Base-by-base conservation (phyloP, 1,140 invertebrate species). In the Diprion similis region DNA sequence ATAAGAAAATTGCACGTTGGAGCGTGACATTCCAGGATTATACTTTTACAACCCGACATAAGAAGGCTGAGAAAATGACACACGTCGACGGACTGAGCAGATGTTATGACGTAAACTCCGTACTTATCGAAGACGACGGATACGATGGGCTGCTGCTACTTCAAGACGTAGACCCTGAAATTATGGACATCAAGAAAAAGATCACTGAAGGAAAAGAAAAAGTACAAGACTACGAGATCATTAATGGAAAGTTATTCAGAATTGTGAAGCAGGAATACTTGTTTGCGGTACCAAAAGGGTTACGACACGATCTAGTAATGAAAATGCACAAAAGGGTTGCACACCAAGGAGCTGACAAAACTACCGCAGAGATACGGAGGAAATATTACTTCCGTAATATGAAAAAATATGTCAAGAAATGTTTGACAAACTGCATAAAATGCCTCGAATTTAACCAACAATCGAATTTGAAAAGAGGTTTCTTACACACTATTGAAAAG, bases 1-100 rank as follows among this genome's bases (percentile, higher is more conserved):
- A 73, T 0, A 78, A 79, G 67, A 47, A 84, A 71, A 73, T 89
- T 11, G 80, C 79, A 1, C 71, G 85, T 66, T 89, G 86, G 87
- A 67, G 73, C 17, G 48, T 83, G n/a, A 45, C 74, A 65, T 66
- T 86, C 8, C 83, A 85, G 80, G 78, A 80, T 66, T 87, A 80
- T 76, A 73, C 83, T 69, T 83, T 84, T 70, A 73, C 82, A 70
- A 78, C 85, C 51, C 73, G 80, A 19, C 82, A 86, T 73, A 76
- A 82, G 76, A 59, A 73, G 66, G 73, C 71, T 4, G 59, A 19
- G 15, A 10, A 48, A 71, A 76, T 72, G 72, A 13, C 71, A 47
- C 78, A 75, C 15, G 77, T 76, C 10, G 76, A 78, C 64, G 77
- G 75, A 17, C 69, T 79, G 11, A 80, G 76, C 45, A 68, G 78